phyloP scores from a whole-genome alignment of 92 coral and sea anemone genomes.

The Heliopora coerulea region DNA sequence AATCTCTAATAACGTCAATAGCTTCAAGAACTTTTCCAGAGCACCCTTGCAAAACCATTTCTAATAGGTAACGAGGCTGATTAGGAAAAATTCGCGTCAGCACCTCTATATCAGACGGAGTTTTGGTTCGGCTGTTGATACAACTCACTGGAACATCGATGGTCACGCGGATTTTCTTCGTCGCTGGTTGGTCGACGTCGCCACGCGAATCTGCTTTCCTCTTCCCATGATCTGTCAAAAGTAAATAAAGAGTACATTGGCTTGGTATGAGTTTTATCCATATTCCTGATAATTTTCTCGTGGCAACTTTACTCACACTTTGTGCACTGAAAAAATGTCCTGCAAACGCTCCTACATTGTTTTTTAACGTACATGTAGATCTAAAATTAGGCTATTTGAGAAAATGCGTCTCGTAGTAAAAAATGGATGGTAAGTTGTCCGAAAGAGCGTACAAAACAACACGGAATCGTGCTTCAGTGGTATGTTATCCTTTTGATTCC shows the following conservation, averaged over 20 bases:
- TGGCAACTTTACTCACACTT: too few relatives aligned
- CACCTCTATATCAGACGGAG: constrained; percentile 76
- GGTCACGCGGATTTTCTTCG: constrained; percentile 23
- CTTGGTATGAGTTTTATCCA: too few relatives aligned
- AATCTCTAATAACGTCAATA: constrained; percentile 77
- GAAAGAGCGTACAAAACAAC: too few relatives aligned
- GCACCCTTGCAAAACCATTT: constrained; percentile 84
- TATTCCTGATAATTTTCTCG: too few relatives aligned
- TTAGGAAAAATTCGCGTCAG: constrained; percentile 83
- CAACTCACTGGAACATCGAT: constrained; percentile 33
- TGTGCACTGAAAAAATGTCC: too few relatives aligned
- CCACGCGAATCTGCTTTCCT: not conserved
- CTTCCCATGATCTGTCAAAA: constrained; percentile 14
- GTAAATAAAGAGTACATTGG: not conserved
- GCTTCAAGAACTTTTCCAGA: constrained; percentile 90
- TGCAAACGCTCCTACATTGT: too few relatives aligned
- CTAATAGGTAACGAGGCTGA: constrained; percentile 63
- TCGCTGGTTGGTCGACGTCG: constrained; percentile 15
- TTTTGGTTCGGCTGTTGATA: constrained; percentile 4
- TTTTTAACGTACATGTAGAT: too few relatives aligned
- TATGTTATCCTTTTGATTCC: too few relatives aligned
- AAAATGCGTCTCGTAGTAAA: too few relatives aligned
- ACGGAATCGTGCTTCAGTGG: too few relatives aligned
- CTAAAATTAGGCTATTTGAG: too few relatives aligned
- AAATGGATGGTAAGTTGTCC: too few relatives aligned